phyloP scores from a whole-genome alignment of 2,888 invertebrate species.

The Melanargia galathea region DNA sequence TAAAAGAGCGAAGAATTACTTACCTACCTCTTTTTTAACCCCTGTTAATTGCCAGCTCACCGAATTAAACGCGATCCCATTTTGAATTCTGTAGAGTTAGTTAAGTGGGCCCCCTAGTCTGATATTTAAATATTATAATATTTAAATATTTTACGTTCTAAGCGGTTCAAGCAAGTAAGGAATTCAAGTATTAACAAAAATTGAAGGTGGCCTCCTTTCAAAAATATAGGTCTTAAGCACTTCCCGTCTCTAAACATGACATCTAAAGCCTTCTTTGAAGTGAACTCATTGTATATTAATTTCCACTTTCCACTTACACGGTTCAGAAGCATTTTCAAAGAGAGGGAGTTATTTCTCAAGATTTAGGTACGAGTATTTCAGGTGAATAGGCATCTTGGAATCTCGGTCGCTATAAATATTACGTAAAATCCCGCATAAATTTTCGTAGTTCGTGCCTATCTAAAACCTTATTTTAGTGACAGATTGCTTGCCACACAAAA shows the following conservation, averaged over 20 bases:
- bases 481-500: not conserved
- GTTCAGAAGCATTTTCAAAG: conserved; percentile 32
- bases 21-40: conserved; percentile 20
- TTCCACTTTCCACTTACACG: conserved; percentile 33
- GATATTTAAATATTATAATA: not conserved
- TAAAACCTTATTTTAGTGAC: not conserved
- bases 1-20: conserved; percentile 29
- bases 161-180: not conserved
- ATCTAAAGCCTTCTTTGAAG: conserved; percentile 18
- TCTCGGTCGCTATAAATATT: conserved; percentile 1
- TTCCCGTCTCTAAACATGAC: conserved; percentile 8
- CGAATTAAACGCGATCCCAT: conserved; percentile 26
- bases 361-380: conserved; percentile 8
- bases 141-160: no score
- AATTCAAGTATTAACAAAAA: not conserved
- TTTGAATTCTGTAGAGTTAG: conserved; percentile 16
- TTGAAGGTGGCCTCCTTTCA: not conserved
- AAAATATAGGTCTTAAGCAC: not conserved
- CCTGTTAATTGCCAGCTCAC: conserved; percentile 31
- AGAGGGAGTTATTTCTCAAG: conserved; percentile 31
- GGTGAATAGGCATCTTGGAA: conserved; percentile 29
- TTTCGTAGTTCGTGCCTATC: not conserved
- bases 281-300: conserved; percentile 33
- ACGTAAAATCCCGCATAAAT: not conserved
- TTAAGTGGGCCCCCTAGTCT: conserved; percentile 2